Conservation (phyloP, 2,888 invertebrate genomes). For the Polyploca ridens region DNA sequence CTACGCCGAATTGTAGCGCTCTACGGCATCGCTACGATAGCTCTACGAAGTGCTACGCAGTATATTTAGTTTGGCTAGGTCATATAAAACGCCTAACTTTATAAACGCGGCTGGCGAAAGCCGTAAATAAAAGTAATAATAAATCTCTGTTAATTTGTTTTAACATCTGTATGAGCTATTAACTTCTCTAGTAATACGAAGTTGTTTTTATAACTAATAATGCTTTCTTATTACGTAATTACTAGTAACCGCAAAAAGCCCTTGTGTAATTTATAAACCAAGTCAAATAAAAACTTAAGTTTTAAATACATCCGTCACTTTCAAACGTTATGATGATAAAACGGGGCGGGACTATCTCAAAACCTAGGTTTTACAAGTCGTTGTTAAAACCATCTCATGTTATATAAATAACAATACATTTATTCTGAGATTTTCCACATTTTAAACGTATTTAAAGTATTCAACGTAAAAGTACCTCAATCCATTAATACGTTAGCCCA, state of each 20-base stretch:
- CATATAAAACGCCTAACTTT: background rate
- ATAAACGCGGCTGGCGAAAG: conserved; percentile 6
- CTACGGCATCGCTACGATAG: background rate
- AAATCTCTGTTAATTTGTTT: background rate
- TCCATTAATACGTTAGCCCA: no score
- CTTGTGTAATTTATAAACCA: no score
- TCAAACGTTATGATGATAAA: no score
- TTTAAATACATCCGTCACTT: no score
- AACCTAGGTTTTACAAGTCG: no score
- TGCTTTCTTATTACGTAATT: background rate
- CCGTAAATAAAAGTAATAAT: conserved; percentile 5
- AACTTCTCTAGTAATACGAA: background rate
- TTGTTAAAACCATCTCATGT: no score
- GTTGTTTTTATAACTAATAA: background rate
- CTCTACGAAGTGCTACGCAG: conserved; percentile 3
- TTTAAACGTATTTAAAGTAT: no score
- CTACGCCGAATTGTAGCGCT: conserved; percentile 2
- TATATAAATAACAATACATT: no score
- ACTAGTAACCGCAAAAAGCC: background rate
- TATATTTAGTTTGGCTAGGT: background rate
- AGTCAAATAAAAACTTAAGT: no score
- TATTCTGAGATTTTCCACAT: no score
- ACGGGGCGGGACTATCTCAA: no score
- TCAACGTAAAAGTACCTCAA: no score
- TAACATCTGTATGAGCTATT: conserved; percentile 6